Base-by-base conservation (phyloP, 2,888 invertebrate species). In the Latrodectus hesperus region DNA sequence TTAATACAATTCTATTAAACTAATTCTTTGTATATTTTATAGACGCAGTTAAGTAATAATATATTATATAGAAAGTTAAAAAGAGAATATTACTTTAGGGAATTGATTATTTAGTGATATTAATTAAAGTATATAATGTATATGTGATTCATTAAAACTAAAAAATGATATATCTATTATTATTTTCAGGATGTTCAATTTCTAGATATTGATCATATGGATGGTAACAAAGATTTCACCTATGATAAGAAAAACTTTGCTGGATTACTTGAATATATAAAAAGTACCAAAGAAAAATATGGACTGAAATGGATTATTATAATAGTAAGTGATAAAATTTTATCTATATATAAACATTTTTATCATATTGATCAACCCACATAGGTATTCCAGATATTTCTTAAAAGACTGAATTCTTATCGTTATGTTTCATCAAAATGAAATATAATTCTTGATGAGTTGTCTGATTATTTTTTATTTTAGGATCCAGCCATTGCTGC, bases 161-260 rank as follows among this genome's bases (percentile, higher is more conserved):
- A 38, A 38, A 38, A 6, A 6, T 6, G 0, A 38, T 38, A 75
- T 17, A 17, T 38, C 9, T 85, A 53, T 49, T 52, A 53, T 72
- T 38, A 16, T 68, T 77, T 38, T 2, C 16, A 87, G 87, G 83
- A 83, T 73, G 91, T 91, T 0, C 90, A 91, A 14, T 91, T 90
- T 71, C 90, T 90, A 67, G 92, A 92, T 77, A 91, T 92, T 67
- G 92, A 92, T 82, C 92, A 92, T 88, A 92, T 92, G 92, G 89
- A 92, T 14, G 79, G 90, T 70, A 91, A 90, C 86, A 90, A 91
- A 85, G 92, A 92, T 82, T 92, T 92, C 89, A 92, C 92, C 9
- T 89, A 74, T 22, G 89, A 90, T 72, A 73, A 85, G 12, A 67
- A 76, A 8, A 76, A 22, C 12, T 90, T 90, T 74, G 14, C 12